These are phyloP conservation scores for Rhorus exstirpatorius DNA, from an alignment of 2,888 invertebrate species.

Conservation along the genomic window DNA sequence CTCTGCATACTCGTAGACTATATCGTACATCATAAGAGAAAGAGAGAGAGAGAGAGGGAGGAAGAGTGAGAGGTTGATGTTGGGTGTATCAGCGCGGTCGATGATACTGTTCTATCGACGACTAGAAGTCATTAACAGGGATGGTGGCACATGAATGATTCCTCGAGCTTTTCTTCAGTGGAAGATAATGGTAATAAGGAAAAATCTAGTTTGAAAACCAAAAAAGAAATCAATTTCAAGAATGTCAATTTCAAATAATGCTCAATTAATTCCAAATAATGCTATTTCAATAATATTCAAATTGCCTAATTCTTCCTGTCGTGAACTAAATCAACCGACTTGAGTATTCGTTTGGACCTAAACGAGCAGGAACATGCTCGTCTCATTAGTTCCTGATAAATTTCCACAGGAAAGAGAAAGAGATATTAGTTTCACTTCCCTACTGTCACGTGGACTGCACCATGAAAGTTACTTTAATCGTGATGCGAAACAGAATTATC, in stretches of 20 bases:
- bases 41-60: slow-evolving; percentile 20
- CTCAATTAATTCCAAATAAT: neutral
- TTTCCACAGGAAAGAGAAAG: slow-evolving; percentile 50
- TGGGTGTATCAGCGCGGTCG: slow-evolving; percentile 48
- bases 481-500: slow-evolving; percentile 56
- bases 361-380: slow-evolving; percentile 2
- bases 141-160: slow-evolving; percentile 18
- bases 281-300: no score
- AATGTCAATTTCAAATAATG: neutral
- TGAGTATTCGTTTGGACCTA: slow-evolving; percentile 16
- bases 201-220: neutral
- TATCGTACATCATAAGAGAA: neutral
- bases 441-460: slow-evolving; percentile 19
- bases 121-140: slow-evolving; percentile 35
- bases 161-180: neutral
- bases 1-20: slow-evolving; percentile 46
- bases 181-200: slow-evolving; percentile 3
- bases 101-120: slow-evolving; percentile 3
- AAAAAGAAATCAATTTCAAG: no score
- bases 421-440: slow-evolving; percentile 12
- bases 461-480: slow-evolving; percentile 51
- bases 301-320: no score
- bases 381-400: slow-evolving; percentile 74
- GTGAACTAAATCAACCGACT: neutral
- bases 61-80: slow-evolving; percentile 33